Conservation (phyloP, 92 coral and sea anemone species). For the Heteractis magnifica region DNA sequence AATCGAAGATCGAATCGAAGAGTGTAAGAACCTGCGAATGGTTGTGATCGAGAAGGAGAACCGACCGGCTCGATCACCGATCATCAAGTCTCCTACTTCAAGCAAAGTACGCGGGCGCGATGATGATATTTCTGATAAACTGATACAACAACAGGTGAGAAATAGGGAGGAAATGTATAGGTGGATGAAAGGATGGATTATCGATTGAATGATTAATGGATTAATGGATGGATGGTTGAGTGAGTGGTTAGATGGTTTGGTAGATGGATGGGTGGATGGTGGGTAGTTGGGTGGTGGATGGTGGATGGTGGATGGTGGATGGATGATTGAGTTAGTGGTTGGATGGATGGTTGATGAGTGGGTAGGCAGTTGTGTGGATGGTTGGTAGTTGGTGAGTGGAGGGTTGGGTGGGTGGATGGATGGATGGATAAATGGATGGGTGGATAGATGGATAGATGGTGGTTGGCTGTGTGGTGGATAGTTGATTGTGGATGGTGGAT, state of each 20-base stretch:
- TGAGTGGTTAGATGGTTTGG: not conserved
- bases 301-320: not conserved
- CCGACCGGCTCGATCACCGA: slow-evolving; percentile 21
- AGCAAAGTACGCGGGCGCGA: not conserved
- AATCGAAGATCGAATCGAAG: slow-evolving; percentile 22
- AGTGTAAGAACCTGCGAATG: slow-evolving; percentile 24
- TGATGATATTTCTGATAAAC: slow-evolving; percentile 8
- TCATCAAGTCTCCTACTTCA: slow-evolving; percentile 1
- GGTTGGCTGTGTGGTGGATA: too few species aligned
- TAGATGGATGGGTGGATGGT: not conserved
- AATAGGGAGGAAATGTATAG: too few species aligned
- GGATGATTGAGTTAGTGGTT: too few species aligned
- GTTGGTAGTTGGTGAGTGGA: too few species aligned
- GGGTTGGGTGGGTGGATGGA: too few species aligned
- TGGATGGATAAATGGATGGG: not conserved
- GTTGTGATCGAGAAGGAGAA: slow-evolving; percentile 6
- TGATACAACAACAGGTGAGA: slow-evolving; percentile 23
- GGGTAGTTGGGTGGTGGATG: not conserved
- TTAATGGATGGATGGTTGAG: not conserved
- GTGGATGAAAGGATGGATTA: not conserved
- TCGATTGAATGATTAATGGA: not conserved
- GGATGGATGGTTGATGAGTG: not conserved
- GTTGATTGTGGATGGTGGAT: too few species aligned
- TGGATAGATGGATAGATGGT: too few species aligned
- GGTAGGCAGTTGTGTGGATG: not conserved